A percentile compares a stretch with the other conserved stretches of the same genome.
Evolutionary conservation across 2,888 invertebrate species (phyloP).

Genomic region (Ormyrus pomaceus): DNA sequence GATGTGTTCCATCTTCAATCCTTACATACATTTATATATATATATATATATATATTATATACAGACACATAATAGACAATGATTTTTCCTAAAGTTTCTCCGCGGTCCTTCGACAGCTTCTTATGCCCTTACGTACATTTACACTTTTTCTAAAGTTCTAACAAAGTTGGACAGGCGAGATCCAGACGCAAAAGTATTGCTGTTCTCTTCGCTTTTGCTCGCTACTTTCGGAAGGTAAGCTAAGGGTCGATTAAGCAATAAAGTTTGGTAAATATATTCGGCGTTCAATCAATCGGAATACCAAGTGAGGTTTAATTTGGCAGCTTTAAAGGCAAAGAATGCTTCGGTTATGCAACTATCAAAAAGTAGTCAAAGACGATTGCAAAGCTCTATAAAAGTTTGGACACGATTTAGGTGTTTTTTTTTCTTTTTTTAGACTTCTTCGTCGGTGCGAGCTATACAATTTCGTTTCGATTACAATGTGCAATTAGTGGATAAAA

Average conservation of each 20-base stretch:
- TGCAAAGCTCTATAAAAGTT: too few species aligned
- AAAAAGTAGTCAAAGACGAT: too few species aligned
- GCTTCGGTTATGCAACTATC: too few species aligned
- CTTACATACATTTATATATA: conserved; percentile 44
- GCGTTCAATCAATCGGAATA: too few species aligned
- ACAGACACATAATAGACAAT: conserved; percentile 49
- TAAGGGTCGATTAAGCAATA: too few species aligned
- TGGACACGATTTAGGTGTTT: too few species aligned
- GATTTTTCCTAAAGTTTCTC: conserved; percentile 25
- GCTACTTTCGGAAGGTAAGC: too few species aligned
- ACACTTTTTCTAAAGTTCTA: conserved; percentile 30
- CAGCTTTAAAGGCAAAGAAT: conserved; percentile 17
- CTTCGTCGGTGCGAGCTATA: background rate
- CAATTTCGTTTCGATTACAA: too few species aligned
- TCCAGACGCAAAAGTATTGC: conserved; percentile 34
- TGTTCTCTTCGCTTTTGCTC: background rate
- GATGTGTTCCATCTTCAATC: background rate
- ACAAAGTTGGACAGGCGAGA: conserved; percentile 47
- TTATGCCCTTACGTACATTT: conserved; percentile 6
- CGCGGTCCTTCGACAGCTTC: background rate
- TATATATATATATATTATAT: conserved; percentile 48
- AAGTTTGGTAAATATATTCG: too few species aligned
- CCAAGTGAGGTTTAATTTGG: background rate
- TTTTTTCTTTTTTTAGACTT: too few species aligned
- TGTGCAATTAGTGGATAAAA: too few species aligned